Evolutionary conservation across 2,888 invertebrate genomes (phyloP).

Genomic region (Eilema sororculum): DNA sequence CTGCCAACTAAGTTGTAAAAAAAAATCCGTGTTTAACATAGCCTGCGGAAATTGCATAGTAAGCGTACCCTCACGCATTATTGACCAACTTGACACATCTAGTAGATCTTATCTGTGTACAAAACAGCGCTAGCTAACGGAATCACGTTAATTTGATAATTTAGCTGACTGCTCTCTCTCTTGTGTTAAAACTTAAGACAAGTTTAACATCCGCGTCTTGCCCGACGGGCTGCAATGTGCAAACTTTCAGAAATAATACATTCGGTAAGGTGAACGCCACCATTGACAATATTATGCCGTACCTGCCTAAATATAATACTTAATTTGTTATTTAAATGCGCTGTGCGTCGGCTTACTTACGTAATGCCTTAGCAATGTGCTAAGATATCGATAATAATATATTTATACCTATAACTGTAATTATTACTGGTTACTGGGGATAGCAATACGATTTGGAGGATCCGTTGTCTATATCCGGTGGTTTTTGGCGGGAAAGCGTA

Average conservation of each 20-base stretch:
- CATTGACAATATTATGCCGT: slow-evolving; percentile 24
- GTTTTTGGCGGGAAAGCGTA: no score
- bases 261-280: slow-evolving; percentile 34
- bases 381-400: not conserved
- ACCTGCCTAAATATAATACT: not conserved
- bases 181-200: slow-evolving; percentile 43
- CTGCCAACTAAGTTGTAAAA: no score
- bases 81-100: not conserved
- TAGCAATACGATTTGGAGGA: not conserved
- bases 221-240: slow-evolving; percentile 28
- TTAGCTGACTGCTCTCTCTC: slow-evolving; percentile 53
- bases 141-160: slow-evolving; percentile 64
- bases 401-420: slow-evolving; percentile 7
- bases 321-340: no score
- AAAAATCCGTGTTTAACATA: no score
- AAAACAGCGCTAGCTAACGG: slow-evolving; percentile 50
- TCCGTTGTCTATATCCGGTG: not conserved
- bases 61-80: not conserved
- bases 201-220: slow-evolving; percentile 47
- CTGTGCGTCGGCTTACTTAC: not conserved
- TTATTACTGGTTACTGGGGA: not conserved
- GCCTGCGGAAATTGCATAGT: no score
- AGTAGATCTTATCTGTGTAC: slow-evolving; percentile 13
- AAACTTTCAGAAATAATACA: slow-evolving; percentile 39
- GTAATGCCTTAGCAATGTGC: slow-evolving; percentile 27